Conservation (phyloP, 2,888 invertebrate genomes). For the Eumerus sabulonum region DNA sequence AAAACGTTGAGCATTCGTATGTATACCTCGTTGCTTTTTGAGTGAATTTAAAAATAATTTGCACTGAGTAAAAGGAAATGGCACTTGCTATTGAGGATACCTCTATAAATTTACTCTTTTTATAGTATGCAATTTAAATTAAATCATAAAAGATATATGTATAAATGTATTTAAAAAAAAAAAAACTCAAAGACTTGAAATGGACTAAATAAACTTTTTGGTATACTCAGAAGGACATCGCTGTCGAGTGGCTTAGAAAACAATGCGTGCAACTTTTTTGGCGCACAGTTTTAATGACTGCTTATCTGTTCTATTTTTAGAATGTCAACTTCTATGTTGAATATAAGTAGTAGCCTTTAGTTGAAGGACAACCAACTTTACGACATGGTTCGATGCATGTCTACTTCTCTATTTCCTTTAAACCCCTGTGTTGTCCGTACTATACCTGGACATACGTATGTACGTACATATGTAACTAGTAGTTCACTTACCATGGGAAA, state of each 20-base stretch:
- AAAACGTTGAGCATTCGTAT: neutral
- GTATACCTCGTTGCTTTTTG: constrained; percentile 20
- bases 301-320: too few species aligned
- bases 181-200: constrained; percentile 8
- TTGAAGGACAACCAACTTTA: constrained; percentile 1
- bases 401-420: neutral
- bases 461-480: too few species aligned
- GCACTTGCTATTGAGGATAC: neutral
- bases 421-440: too few species aligned
- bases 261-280: neutral
- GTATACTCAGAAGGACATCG: constrained; percentile 38
- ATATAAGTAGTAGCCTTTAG: neutral
- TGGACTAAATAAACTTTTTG: neutral
- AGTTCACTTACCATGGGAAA: too few species aligned
- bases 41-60: constrained; percentile 43
- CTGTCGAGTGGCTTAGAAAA: neutral
- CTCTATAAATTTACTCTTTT: neutral
- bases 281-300: neutral
- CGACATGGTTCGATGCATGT: too few species aligned
- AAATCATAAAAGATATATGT: too few species aligned
- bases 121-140: too few species aligned
- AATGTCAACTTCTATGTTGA: too few species aligned
- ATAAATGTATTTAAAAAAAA: too few species aligned
- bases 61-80: constrained; percentile 56
- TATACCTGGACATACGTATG: too few species aligned